Base-by-base conservation (phyloP, 1,140 invertebrate species). In the Telenomus remus region DNA sequence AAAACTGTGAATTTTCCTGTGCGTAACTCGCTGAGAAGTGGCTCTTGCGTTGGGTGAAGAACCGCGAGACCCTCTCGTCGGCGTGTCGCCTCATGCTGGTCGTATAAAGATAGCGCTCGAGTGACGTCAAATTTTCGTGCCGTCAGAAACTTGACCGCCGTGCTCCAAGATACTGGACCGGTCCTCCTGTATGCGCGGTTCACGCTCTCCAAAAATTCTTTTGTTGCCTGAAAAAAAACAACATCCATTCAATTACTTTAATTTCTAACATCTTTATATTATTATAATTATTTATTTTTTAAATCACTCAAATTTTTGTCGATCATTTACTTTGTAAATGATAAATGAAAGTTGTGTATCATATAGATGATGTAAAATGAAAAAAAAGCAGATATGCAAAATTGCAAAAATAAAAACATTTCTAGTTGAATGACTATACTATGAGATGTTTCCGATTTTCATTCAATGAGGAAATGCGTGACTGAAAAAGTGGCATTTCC, bases 1-100 rank as follows among this genome's bases (percentile, higher is more conserved):
- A 99, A 89, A 85, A 98, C 94, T 54, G 97, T 98, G 87, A 99
- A 98, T 91, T 99, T 99, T 84, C 95, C 96, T 60, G 96, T 97
- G 78, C 92, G 90, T 54, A 99, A 87, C 89, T 99, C 97, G 13
- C 91, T 92, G 76, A 93, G 92, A 11, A 99, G 89, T 6, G 95
- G 95, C 80, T 96, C 94, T 76, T 91, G 90, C 71, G 90, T 89
- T 0, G 96, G 93, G 85, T 97, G 92, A 78, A 98, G 94, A 53
- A 92, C 89, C 33, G 92, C 91, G 12, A 99, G 90, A 42, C 95
- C 95, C 89, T 99, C 97, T 66, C 93, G 90, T 66, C 92, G 90
- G 64, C 97, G 90, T 3, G 94, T 97, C 27, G 92, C 92, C 88
- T 98, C 95, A 89, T 99, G 97, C 82, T 96, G 94, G 80, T 96